Percentiles rank a stretch among this genome's conserved stretches.
Evolutionary conservation across 2,113 vertebrate species (phyloP).

Genomic region (Caracal caracal): DNA sequence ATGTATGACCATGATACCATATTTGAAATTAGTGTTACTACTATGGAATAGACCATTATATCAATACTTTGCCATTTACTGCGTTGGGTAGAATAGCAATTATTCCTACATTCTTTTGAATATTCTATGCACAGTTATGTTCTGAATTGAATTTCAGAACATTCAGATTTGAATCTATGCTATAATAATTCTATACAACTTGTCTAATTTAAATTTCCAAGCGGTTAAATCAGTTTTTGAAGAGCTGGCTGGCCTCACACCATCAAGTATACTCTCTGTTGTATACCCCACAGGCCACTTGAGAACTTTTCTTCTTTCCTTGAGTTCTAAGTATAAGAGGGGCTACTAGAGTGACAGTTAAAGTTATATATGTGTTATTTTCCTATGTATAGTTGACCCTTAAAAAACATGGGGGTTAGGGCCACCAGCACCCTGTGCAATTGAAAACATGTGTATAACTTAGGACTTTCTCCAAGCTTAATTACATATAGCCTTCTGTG

Average conservation of each 20-base stretch:
- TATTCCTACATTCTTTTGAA: neutral
- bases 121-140: neutral
- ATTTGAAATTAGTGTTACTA: neutral
- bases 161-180: neutral
- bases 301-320: neutral
- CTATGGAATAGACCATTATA: neutral
- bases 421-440: neutral
- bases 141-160: neutral
- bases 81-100: neutral
- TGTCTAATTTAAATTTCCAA: neutral
- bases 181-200: neutral
- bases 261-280: too few relatives aligned
- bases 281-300: neutral
- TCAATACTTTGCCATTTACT: neutral
- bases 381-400: neutral
- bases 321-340: neutral
- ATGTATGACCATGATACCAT: neutral
- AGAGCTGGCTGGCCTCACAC: neutral
- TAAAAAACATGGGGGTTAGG: neutral
- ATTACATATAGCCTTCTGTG: neutral
- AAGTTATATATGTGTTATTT: neutral
- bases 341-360: neutral
- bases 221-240: neutral
- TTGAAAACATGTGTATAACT: neutral
- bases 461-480: neutral